These are phyloP conservation scores for Oryzias celebensis DNA, from an alignment of 2,113 vertebrate genomes.

Conservation along the genomic window DNA sequence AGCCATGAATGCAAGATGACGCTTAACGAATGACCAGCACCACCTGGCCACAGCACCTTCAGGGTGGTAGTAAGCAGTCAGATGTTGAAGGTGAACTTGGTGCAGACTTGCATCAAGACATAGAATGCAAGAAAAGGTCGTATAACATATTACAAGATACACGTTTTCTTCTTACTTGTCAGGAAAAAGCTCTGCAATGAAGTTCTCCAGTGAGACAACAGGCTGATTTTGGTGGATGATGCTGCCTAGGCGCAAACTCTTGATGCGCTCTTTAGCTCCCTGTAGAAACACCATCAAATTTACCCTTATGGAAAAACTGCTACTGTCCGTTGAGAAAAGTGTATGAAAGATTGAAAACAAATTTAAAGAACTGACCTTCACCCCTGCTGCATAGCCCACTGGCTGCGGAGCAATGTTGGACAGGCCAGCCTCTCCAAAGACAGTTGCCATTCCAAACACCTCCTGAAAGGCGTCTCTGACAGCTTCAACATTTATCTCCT, in stretches of 20 bases:
- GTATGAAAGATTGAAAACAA: background rate
- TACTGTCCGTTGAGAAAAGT: background rate
- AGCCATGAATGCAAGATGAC: too few relatives aligned
- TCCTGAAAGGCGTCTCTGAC: constrained; percentile 96
- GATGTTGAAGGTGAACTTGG: too few relatives aligned
- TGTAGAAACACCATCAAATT: constrained; percentile 48
- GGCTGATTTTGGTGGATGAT: constrained; percentile 94
- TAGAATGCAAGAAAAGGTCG: too few relatives aligned
- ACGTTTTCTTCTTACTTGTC: constrained; percentile 84
- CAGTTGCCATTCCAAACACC: constrained; percentile 93
- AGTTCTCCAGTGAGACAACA: constrained; percentile 92
- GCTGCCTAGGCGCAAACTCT: constrained; percentile 84
- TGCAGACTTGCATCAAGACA: too few relatives aligned
- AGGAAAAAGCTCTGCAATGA: constrained; percentile 95
- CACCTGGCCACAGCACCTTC: too few relatives aligned
- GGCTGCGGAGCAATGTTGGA: constrained; percentile 96
- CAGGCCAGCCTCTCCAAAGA: constrained; percentile 88
- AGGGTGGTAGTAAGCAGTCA: too few relatives aligned
- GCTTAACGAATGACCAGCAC: too few relatives aligned
- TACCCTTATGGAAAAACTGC: background rate
- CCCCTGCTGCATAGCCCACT: constrained; percentile 93
- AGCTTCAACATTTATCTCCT: constrained; percentile 88
- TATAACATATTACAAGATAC: too few relatives aligned
- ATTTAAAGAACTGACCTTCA: constrained; percentile 81
- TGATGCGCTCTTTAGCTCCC: constrained; percentile 96